phyloP scores from a whole-genome alignment of 2,888 invertebrate genomes.

The Diadegma fenestrale region DNA sequence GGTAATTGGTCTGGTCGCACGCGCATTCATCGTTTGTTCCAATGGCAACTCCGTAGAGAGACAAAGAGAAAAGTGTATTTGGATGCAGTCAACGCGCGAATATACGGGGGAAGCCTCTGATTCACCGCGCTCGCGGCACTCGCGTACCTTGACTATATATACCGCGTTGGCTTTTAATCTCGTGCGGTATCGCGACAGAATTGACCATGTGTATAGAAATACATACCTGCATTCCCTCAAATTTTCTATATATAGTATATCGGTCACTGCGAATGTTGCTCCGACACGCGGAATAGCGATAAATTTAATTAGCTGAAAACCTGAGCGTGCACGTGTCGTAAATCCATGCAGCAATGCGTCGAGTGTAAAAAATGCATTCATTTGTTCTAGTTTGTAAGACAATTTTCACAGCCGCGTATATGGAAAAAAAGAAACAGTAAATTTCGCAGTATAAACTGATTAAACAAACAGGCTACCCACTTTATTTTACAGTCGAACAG shows the following conservation, averaged over 20 bases:
- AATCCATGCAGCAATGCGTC: slow-evolving; percentile 40
- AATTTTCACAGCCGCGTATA: slow-evolving; percentile 43
- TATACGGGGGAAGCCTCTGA: slow-evolving; percentile 12
- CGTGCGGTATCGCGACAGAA: slow-evolving; percentile 54
- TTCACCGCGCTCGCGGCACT: slow-evolving; percentile 24
- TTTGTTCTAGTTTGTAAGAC: slow-evolving; percentile 67
- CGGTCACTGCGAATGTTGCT: slow-evolving; percentile 37
- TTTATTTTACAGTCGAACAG: too few relatives aligned
- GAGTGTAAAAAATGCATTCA: slow-evolving; percentile 38
- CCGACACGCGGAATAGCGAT: slow-evolving; percentile 58
- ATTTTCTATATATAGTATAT: slow-evolving; percentile 18
- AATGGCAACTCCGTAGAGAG: background rate
- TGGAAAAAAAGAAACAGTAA: too few relatives aligned
- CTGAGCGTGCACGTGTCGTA: slow-evolving; percentile 42
- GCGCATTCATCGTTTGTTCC: slow-evolving; percentile 46
- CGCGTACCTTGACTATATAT: slow-evolving; percentile 54
- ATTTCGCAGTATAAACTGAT: too few relatives aligned
- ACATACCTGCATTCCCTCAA: background rate
- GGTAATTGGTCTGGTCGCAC: slow-evolving; percentile 64
- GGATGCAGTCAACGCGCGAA: slow-evolving; percentile 44
- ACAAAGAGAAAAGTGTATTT: slow-evolving; percentile 38
- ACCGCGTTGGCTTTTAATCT: slow-evolving; percentile 66
- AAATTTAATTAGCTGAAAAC: slow-evolving; percentile 67
- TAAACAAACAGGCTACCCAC: too few relatives aligned
- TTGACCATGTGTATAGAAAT: slow-evolving; percentile 6